phyloP scores from a whole-genome alignment of 2,113 vertebrate genomes.

The Aythya baeri region DNA sequence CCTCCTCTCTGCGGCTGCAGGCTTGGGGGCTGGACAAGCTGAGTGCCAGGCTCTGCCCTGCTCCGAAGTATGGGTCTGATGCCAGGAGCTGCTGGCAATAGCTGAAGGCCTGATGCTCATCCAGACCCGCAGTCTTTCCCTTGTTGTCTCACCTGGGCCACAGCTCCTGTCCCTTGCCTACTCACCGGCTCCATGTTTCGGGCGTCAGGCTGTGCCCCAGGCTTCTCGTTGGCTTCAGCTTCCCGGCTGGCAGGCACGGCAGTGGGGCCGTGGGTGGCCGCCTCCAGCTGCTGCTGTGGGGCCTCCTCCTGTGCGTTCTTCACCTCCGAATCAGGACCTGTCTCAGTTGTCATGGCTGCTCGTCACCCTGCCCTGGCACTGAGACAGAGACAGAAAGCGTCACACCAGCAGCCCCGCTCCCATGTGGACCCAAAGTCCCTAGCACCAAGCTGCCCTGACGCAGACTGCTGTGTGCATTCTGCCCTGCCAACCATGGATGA shows the following conservation, averaged over 20 bases:
- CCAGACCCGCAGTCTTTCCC: too few species aligned
- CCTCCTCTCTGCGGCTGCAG: neutral
- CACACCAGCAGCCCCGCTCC: neutral
- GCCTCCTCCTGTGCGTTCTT: conserved; percentile 79
- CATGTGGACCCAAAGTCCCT: too few species aligned
- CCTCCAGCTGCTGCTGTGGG: conserved; percentile 76
- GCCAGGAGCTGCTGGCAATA: neutral
- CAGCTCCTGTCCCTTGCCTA: rapidly evolving
- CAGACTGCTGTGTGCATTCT: too few species aligned
- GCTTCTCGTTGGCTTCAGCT: conserved; percentile 73
- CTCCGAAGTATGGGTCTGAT: neutral
- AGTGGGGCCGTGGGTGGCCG: conserved; percentile 58
- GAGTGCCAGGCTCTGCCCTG: neutral
- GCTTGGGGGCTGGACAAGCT: neutral
- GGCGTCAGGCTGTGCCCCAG: conserved; percentile 68
- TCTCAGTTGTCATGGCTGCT: conserved; percentile 84
- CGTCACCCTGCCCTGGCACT: conserved; percentile 65
- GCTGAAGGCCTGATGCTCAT: neutral
- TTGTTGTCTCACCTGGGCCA: neutral
- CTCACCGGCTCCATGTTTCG: conserved; percentile 85
- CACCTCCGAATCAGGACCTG: conserved; percentile 79
- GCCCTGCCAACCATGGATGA: too few species aligned
- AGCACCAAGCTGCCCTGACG: too few species aligned
- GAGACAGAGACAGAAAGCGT: neutral
- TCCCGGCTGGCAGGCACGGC: conserved; percentile 48